Percentiles rank a stretch among this genome's conserved stretches.
Evolutionary conservation across 1,140 invertebrate species (phyloP).

Genomic region (Saccostrea cuccullata): DNA sequence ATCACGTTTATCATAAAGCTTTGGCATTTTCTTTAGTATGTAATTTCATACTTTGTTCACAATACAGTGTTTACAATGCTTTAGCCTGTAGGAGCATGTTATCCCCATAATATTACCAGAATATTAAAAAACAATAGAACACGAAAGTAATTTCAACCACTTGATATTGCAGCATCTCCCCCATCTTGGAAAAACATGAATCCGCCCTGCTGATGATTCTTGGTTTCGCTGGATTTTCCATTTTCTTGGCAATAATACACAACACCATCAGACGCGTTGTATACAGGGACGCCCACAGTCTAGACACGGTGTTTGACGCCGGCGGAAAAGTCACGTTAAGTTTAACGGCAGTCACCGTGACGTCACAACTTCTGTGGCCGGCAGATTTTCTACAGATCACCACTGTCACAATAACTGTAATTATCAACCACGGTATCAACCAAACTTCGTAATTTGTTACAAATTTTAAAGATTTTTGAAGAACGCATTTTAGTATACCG

Average conservation of each 20-base stretch:
- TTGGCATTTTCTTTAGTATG: no score
- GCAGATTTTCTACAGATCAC: conserved; percentile 50
- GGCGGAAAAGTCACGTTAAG: conserved; percentile 61
- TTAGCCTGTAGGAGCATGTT: no score
- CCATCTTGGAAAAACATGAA: conserved; percentile 51
- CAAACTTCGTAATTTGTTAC: background rate
- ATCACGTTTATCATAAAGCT: no score
- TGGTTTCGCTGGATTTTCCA: conserved; percentile 58
- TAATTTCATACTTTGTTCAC: no score
- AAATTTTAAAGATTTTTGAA: background rate
- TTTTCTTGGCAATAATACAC: conserved; percentile 51
- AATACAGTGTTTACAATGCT: no score
- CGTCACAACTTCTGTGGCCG: conserved; percentile 50
- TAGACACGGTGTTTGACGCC: conserved; percentile 75
- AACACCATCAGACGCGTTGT: conserved; percentile 54
- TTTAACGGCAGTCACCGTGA: conserved; percentile 50
- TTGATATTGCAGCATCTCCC: conserved; percentile 32
- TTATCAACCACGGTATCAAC: background rate
- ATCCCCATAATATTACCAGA: no score
- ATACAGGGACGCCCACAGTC: conserved; percentile 56
- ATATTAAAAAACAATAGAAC: no score
- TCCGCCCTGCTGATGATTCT: conserved; percentile 52
- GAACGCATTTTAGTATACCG: no score
- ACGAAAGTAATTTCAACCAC: no score
- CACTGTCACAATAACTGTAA: conserved; percentile 34